These are phyloP conservation scores for Telmatherina bonti DNA, from an alignment of 2,797 vertebrate species.

Conservation along the genomic window DNA sequence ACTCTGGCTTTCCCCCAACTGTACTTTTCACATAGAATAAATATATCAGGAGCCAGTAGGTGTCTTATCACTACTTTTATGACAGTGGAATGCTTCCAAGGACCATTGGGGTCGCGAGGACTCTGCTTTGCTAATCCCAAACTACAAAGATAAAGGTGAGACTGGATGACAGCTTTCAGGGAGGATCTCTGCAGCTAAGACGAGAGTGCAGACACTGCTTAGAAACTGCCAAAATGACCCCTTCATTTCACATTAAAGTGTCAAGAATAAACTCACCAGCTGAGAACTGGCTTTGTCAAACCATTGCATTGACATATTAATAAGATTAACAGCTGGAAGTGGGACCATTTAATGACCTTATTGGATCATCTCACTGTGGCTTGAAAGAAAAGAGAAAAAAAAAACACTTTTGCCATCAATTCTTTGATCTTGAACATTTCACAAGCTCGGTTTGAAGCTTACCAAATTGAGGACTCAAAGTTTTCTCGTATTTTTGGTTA, in stretches of 20 bases:
- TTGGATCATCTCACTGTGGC: neutral
- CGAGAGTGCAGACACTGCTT: neutral
- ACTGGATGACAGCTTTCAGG: neutral
- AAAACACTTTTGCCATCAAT: neutral
- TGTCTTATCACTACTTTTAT: constrained; percentile 45
- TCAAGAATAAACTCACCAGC: neutral
- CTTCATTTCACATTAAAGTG: neutral
- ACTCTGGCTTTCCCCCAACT: constrained; percentile 46
- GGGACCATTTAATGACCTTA: neutral
- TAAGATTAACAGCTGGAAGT: neutral
- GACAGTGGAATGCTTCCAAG: constrained; percentile 51
- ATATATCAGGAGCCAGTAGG: constrained; percentile 41
- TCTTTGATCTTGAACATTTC: neutral
- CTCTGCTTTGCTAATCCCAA: neutral
- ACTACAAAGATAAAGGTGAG: neutral
- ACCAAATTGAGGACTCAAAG: neutral
- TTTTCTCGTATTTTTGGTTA: neutral
- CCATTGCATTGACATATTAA: neutral
- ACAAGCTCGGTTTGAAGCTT: neutral
- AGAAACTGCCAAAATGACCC: neutral
- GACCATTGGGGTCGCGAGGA: constrained; percentile 37
- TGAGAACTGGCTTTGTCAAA: constrained; percentile 1
- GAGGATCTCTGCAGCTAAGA: neutral
- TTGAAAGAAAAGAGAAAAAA: neutral
- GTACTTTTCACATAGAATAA: constrained; percentile 57